Conservation (phyloP, 2,888 invertebrate genomes). For the Leptopilina drosophilae region DNA sequence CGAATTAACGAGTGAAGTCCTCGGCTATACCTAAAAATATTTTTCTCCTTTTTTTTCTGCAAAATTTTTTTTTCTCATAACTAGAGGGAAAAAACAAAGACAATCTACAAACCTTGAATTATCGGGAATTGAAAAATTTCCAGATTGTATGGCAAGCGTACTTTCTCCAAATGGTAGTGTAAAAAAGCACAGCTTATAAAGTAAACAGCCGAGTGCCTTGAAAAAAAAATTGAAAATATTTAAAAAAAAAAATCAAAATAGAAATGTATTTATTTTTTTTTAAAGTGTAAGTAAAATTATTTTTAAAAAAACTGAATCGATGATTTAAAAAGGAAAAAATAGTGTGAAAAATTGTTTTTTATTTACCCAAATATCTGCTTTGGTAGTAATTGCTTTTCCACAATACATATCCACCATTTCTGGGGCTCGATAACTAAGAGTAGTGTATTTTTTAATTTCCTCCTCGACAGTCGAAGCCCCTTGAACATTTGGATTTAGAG, state of each 20-base stretch:
- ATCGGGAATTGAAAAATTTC: slow-evolving; percentile 91
- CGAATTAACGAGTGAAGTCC: slow-evolving; percentile 74
- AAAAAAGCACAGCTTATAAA: slow-evolving; percentile 94
- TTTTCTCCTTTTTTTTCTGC: neutral
- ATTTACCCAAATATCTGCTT: slow-evolving; percentile 91
- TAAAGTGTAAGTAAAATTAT: too few species aligned
- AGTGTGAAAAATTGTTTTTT: neutral
- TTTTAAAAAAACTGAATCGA: neutral
- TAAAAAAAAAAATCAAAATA: neutral
- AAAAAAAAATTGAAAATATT: slow-evolving; percentile 60
- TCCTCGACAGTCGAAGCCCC: slow-evolving; percentile 87
- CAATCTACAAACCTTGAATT: slow-evolving; percentile 81
- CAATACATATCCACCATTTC: slow-evolving; percentile 96
- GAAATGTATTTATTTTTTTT: too few species aligned
- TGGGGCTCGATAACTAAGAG: slow-evolving; percentile 92
- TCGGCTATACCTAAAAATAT: slow-evolving; percentile 70
- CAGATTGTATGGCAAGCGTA: slow-evolving; percentile 94
- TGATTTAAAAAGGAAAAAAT: neutral
- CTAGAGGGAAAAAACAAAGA: neutral
- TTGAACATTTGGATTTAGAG: slow-evolving; percentile 83
- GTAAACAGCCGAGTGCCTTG: slow-evolving; percentile 90
- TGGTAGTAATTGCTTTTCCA: slow-evolving; percentile 89
- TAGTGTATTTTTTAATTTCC: slow-evolving; percentile 92
- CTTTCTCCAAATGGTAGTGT: slow-evolving; percentile 94
- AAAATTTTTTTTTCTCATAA: slow-evolving; percentile 28